Conservation (phyloP, 2,888 invertebrate species). For the Nesidiocoris tenuis region DNA sequence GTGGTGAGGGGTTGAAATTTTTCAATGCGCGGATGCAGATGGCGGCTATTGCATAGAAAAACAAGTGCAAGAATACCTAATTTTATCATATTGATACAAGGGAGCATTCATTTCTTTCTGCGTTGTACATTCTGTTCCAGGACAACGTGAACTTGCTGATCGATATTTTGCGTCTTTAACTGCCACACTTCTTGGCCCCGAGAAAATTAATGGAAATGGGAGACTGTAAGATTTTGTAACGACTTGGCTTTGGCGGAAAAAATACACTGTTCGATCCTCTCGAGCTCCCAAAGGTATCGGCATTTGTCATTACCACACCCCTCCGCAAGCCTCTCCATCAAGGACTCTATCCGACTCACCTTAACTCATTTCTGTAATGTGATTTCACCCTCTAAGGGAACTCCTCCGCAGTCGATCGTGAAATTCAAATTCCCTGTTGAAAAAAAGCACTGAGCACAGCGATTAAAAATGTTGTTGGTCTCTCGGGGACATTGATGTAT, state of each 20-base stretch:
- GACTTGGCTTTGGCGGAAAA: not conserved
- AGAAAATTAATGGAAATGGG: too few relatives aligned
- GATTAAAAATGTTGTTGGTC: conserved; percentile 47
- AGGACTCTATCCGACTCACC: conserved; percentile 27
- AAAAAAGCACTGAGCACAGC: conserved; percentile 40
- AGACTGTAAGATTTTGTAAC: not conserved
- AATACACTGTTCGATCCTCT: not conserved
- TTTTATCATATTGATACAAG: too few relatives aligned
- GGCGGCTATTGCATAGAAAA: too few relatives aligned
- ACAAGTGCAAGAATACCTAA: too few relatives aligned
- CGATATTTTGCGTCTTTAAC: too few relatives aligned
- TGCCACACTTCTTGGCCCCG: too few relatives aligned
- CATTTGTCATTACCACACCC: conserved; percentile 48
- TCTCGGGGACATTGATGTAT: conserved; percentile 46
- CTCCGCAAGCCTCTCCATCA: conserved; percentile 20
- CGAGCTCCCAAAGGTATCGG: conserved; percentile 43
- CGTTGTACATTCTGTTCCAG: too few relatives aligned
- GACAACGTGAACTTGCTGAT: too few relatives aligned
- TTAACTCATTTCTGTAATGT: conserved; percentile 48
- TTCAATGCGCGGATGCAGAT: too few relatives aligned
- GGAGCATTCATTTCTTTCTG: too few relatives aligned
- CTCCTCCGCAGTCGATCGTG: conserved; percentile 47
- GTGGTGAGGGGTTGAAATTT: too few relatives aligned
- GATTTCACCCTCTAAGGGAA: conserved; percentile 44
- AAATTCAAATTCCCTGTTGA: conserved; percentile 46